Base-by-base conservation (phyloP, 2,113 vertebrate genomes). In the Symphodus melops region DNA sequence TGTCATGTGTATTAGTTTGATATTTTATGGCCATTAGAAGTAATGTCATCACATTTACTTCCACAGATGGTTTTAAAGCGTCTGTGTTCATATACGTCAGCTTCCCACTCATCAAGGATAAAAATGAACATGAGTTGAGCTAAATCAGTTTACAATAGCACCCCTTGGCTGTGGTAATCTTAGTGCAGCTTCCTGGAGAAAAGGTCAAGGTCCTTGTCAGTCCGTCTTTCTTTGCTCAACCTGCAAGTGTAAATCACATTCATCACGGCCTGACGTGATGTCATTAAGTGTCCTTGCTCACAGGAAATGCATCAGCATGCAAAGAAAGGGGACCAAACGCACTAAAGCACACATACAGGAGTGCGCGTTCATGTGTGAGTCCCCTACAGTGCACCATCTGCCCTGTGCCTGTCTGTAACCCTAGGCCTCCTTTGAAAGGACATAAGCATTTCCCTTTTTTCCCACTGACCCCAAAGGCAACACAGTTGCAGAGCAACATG, bases 361-460 rank as follows among this genome's bases (percentile, higher is more conserved):
- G 28, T 20, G 16, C 28, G 46, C 41, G 52, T 28, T n/a, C 59
- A n/a, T 39, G n/a, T 66, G 51, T 63, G 28, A 2, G 48, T 68
- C 83, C 76, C 87, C 84, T 74, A 44, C 78, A 78, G 86, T 37
- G 3, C 23, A 70, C 92, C 92, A 93, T 93, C 92, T 94, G 91
- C 80, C 83, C 78, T 17, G 1, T 81, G 76, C 82, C 75, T 79
- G 79, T 77, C 74, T 87, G 86, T 75, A 71, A 84, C 73, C 74
- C 58, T 75, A 68, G 84, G 80, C 81, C 48, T 10, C 39, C 55
- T 72, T 71, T 63, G 78, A 84, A 68, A 87, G 82, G 83, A 87
- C 74, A 62, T 23, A 10, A 74, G 73, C 44, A 49, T 77, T 79
- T 74, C 63, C 73, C 61, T 46, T 57, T 61, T 52, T 59, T 59